Evolutionary conservation across 2,888 invertebrate species (phyloP).

Genomic region (Spisula subtruncata): DNA sequence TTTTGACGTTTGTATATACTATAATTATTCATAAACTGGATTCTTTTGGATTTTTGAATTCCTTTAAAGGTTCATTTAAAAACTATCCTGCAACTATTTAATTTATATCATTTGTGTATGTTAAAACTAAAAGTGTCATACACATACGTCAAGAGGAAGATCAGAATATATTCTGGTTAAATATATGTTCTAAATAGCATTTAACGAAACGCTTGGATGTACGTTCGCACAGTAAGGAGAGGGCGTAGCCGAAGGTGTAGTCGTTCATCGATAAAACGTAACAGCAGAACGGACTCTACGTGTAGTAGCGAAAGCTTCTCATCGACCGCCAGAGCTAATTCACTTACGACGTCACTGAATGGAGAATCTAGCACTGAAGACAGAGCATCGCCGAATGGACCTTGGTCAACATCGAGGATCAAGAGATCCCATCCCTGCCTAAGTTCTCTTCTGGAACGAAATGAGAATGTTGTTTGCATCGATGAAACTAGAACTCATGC

Average conservation of each 20-base stretch:
- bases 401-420: neutral
- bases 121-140: too few species aligned
- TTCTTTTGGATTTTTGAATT: too few species aligned
- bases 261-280: neutral
- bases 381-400: neutral
- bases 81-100: too few species aligned
- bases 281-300: neutral
- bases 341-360: neutral
- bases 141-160: too few species aligned
- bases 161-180: too few species aligned
- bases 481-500: neutral
- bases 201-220: too few species aligned
- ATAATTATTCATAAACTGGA: too few species aligned
- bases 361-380: neutral
- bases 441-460: neutral
- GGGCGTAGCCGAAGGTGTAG: neutral
- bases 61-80: too few species aligned
- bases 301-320: neutral
- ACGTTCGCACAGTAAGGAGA: slow-evolving; percentile 25
- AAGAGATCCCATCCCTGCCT: neutral
- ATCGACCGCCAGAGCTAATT: neutral
- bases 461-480: neutral
- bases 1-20: too few species aligned
- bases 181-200: too few species aligned
- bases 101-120: too few species aligned